Evolutionary conservation across 2,888 invertebrate species (phyloP).

Genomic region (Pristionchus entomophagus): DNA sequence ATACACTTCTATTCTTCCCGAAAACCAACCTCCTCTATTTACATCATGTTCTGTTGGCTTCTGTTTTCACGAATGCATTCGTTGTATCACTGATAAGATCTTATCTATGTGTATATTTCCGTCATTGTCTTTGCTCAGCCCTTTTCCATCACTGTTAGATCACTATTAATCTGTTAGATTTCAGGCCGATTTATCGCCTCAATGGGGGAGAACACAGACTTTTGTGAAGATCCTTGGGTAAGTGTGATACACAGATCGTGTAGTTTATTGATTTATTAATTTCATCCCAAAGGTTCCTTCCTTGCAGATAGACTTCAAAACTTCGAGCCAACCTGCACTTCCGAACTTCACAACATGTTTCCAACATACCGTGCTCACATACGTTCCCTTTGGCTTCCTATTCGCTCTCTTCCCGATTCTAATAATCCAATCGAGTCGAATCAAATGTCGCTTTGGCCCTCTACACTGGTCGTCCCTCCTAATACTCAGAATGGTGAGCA

Average conservation of each 20-base stretch:
- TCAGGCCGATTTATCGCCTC: not conserved
- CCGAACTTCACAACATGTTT: conserved; percentile 69
- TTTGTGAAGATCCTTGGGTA: conserved; percentile 43
- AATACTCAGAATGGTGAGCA: conserved; percentile 60
- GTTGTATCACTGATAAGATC: not conserved
- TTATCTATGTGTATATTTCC: not conserved
- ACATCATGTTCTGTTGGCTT: not conserved
- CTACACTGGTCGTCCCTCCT: conserved; percentile 56
- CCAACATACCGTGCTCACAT: conserved; percentile 71
- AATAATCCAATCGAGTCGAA: conserved; percentile 54
- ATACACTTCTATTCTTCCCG: too few species aligned
- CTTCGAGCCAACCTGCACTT: conserved; percentile 51
- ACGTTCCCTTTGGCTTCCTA: conserved; percentile 62
- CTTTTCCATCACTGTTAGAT: too few species aligned
- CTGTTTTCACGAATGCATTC: not conserved
- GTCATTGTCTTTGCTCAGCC: not conserved
- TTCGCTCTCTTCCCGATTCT: conserved; percentile 59
- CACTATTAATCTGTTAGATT: not conserved
- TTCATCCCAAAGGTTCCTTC: too few species aligned
- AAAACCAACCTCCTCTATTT: conserved; percentile 1
- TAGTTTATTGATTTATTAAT: not conserved
- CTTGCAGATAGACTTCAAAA: not conserved
- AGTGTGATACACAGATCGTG: not conserved
- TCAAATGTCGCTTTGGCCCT: conserved; percentile 51
- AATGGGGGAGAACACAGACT: conserved; percentile 2